phyloP scores from a whole-genome alignment of 2,888 invertebrate species.

The Andricus quercusramuli region DNA sequence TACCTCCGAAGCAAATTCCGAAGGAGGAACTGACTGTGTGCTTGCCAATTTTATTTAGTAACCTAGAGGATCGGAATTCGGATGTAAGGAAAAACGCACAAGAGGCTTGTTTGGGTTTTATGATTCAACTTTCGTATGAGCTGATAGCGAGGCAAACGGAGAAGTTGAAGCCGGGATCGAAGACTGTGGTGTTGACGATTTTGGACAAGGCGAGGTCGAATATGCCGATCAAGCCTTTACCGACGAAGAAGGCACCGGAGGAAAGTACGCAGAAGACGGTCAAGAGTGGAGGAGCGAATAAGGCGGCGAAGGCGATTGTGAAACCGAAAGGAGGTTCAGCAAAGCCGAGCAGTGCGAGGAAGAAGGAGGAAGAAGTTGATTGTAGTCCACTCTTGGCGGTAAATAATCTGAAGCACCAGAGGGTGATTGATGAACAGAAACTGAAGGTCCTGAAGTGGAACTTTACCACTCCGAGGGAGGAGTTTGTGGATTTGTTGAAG shows the following conservation, averaged over 20 bases:
- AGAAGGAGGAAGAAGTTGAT: conserved; percentile 93
- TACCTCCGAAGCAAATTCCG: conserved; percentile 86
- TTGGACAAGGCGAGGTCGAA: conserved; percentile 92
- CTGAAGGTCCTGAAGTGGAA: conserved; percentile 97
- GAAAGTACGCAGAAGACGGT: conserved; percentile 80
- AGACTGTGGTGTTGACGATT: conserved; percentile 87
- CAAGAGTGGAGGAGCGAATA: conserved; percentile 80
- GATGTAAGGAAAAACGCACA: conserved; percentile 95
- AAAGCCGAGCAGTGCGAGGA: conserved; percentile 79
- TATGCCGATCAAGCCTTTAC: conserved; percentile 89
- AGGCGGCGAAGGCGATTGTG: conserved; percentile 78
- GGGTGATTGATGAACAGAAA: conserved; percentile 96
- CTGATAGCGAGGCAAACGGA: conserved; percentile 87
- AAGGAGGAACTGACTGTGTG: conserved; percentile 90
- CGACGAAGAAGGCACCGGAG: conserved; percentile 82
- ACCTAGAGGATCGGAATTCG: conserved; percentile 93
- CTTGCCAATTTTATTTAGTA: conserved; percentile 88
- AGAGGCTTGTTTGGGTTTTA: conserved; percentile 93
- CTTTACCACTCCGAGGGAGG: conserved; percentile 94
- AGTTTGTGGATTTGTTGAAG: conserved; percentile 94
- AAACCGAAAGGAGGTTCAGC: conserved; percentile 81
- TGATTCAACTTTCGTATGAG: conserved; percentile 95
- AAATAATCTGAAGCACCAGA: conserved; percentile 94
- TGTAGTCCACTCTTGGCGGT: conserved; percentile 84
- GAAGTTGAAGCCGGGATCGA: conserved; percentile 90